Conservation (phyloP, 2,113 vertebrate genomes). For the Xiphorhynchus elegans region DNA sequence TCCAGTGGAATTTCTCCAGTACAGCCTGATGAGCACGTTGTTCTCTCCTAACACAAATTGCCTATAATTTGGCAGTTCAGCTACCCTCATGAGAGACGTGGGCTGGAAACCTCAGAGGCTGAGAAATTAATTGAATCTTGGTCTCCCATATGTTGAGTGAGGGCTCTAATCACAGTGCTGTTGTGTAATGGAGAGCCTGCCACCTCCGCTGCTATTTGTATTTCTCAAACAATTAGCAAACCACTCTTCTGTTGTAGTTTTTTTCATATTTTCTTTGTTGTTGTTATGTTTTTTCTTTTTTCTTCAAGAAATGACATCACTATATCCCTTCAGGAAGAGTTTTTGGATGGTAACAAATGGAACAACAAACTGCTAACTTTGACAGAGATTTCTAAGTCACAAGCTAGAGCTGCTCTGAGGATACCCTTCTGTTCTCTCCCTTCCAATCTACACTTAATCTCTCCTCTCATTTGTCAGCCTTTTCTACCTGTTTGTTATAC, state of each 20-base stretch:
- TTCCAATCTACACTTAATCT: not conserved
- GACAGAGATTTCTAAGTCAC: not conserved
- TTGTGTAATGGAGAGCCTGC: not conserved
- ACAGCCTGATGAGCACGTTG: not conserved
- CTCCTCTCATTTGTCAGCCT: not conserved
- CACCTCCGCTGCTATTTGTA: not conserved
- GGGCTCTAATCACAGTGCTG: not conserved
- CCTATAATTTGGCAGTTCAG: not conserved
- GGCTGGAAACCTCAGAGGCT: not conserved
- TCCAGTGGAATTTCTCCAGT: not conserved
- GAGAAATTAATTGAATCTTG: slow-evolving; percentile 30
- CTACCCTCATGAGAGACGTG: not conserved
- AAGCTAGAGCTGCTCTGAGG: not conserved
- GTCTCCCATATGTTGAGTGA: not conserved
- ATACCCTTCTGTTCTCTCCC: rapidly evolving
- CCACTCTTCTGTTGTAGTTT: not conserved
- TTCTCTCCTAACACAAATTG: not conserved
- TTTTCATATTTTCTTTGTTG: not conserved
- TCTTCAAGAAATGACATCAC: not conserved
- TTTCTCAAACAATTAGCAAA: not conserved
- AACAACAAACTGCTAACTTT: not conserved
- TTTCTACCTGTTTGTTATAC: not conserved
- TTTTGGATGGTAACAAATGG: not conserved
- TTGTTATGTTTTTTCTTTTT: not conserved
- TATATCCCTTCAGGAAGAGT: not conserved